Percentiles rank a stretch among this genome's conserved stretches.
These are phyloP conservation scores for Pseudopipra pipra DNA, from an alignment of 2,113 vertebrate species.

Conservation along the genomic window DNA sequence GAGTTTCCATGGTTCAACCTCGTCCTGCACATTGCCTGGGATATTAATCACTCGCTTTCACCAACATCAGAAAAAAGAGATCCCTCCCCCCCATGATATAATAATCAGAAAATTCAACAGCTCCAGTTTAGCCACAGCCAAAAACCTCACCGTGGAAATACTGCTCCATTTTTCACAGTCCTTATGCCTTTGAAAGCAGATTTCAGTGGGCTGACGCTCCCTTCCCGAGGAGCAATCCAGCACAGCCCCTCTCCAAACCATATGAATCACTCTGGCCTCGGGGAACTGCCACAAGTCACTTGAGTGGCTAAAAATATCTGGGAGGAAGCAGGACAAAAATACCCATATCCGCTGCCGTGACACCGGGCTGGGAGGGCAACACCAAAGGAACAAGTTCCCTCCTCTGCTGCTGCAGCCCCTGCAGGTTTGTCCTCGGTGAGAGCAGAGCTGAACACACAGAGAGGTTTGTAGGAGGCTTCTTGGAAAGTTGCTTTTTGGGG, in stretches of 20 bases:
- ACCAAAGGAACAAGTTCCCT: not conserved
- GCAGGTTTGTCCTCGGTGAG: not conserved
- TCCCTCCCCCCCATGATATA: not conserved
- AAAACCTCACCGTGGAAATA: not conserved
- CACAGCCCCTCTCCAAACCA: not conserved
- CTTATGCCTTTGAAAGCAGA: not conserved
- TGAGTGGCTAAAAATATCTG: constrained; percentile 48
- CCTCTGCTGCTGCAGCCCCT: not conserved
- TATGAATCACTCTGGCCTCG: constrained; percentile 23
- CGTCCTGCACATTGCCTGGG: not conserved
- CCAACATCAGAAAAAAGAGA: not conserved
- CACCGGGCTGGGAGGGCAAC: not conserved
- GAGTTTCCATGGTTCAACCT: not conserved
- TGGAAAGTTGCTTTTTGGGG: not conserved
- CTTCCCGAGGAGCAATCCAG: not conserved
- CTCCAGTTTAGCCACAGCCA: not conserved
- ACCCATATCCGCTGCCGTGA: not conserved
- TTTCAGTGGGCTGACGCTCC: not conserved
- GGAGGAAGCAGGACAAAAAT: constrained; percentile 38
- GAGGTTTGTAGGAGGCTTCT: not conserved
- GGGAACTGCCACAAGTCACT: constrained; percentile 51
- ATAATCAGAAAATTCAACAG: constrained; percentile 20
- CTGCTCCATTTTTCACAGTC: not conserved
- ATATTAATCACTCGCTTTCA: not conserved
- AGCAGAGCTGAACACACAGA: not conserved